A percentile compares a stretch with the other conserved stretches of the same genome.
phyloP scores from a whole-genome alignment of 2,797 vertebrate species.

The Champsocephalus gunnari region DNA sequence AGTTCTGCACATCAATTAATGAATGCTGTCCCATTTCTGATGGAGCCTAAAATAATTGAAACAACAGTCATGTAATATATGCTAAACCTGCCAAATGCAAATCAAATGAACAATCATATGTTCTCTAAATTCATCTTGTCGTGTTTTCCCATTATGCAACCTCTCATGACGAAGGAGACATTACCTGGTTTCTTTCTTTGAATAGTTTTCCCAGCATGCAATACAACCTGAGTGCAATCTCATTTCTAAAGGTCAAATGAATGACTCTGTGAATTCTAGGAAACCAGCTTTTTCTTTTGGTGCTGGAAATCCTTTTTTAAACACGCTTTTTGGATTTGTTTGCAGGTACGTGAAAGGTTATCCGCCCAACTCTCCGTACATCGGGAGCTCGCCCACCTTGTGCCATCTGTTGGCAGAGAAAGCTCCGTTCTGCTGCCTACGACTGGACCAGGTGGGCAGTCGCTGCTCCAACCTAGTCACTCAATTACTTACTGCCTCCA shows the following conservation, averaged over 20 bases:
- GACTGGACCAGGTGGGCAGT: constrained; percentile 92
- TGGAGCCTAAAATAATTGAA: not conserved
- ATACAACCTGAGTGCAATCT: not conserved
- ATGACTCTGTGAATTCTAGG: not conserved
- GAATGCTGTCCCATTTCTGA: not conserved
- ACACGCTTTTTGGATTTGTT: constrained; percentile 33
- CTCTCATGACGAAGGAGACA: not conserved
- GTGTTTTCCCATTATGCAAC: not conserved
- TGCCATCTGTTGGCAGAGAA: constrained; percentile 95
- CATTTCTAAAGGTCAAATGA: not conserved
- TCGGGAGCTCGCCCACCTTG: constrained; percentile 95
- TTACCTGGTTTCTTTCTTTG: not conserved
- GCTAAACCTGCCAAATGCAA: constrained; percentile 9
- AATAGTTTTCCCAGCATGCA: constrained; percentile 18
- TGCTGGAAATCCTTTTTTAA: not conserved
- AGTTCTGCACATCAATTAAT: not conserved
- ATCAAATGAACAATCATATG: constrained; percentile 8
- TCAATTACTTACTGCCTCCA: constrained; percentile 8
- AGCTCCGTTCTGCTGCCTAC: constrained; percentile 94
- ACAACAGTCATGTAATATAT: constrained; percentile 1
- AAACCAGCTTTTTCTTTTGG: not conserved
- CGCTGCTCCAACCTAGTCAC: constrained; percentile 66
- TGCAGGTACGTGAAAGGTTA: constrained; percentile 96
- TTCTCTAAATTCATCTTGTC: not conserved
- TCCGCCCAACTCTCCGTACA: constrained; percentile 97